phyloP scores from a whole-genome alignment of 1,140 invertebrate genomes.

The Campoletis sonorensis region DNA sequence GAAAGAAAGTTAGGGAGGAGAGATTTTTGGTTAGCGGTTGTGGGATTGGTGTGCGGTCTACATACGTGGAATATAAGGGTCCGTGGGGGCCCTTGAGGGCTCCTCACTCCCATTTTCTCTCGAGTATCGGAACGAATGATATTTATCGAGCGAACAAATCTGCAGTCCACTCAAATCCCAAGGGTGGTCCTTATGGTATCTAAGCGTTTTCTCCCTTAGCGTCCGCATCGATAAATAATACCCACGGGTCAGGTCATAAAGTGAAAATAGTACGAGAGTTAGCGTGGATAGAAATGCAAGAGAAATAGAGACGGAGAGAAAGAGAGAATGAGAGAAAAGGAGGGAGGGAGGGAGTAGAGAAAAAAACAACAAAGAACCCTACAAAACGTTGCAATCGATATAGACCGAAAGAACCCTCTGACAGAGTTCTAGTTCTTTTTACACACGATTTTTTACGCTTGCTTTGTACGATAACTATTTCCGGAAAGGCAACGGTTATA shows the following conservation, averaged over 20 bases:
- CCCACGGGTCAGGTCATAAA: slow-evolving; percentile 60
- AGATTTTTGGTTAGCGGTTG: slow-evolving; percentile 24
- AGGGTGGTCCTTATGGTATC: slow-evolving; percentile 68
- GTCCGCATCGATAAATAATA: slow-evolving; percentile 66
- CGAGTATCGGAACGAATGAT: slow-evolving; percentile 76
- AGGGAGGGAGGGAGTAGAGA: not conserved
- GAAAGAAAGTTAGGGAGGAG: slow-evolving; percentile 41
- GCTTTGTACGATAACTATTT: slow-evolving; percentile 31
- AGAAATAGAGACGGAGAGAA: not conserved
- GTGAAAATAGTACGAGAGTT: slow-evolving; percentile 61
- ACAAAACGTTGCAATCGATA: slow-evolving; percentile 23
- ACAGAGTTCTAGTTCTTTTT: slow-evolving; percentile 19
- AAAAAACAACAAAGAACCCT: slow-evolving; percentile 10
- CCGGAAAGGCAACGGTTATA: slow-evolving; percentile 36
- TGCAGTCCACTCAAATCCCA: slow-evolving; percentile 71
- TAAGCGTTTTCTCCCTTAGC: slow-evolving; percentile 43
- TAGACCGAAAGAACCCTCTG: not conserved
- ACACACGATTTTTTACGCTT: not conserved
- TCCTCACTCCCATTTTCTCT: slow-evolving; percentile 51
- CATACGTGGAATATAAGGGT: slow-evolving; percentile 40
- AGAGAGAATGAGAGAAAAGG: not conserved
- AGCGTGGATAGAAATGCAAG: slow-evolving; percentile 50
- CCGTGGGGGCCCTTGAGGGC: slow-evolving; percentile 57
- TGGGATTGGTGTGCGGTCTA: not conserved
- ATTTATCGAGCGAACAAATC: slow-evolving; percentile 75